Evolutionary conservation across 2,888 invertebrate species (phyloP), one percentile per base, ranked within the genome.

Genomic region (Drosophila merina): DNA sequence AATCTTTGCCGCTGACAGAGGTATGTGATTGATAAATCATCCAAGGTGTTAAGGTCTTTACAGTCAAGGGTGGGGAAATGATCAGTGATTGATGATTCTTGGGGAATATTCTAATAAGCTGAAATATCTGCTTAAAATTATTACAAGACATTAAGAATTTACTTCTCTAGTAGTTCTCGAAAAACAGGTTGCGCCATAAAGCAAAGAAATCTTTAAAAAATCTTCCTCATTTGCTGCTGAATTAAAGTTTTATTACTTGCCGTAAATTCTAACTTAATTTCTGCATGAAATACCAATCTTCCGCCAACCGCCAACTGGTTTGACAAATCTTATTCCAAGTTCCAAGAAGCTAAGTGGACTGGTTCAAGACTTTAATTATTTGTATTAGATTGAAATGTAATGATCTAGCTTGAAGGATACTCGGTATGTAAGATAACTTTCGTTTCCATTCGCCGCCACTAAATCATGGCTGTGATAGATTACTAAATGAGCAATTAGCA

Each of bases 361-460:
- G 44, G 44, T 42, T 20, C 5, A 25, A 44, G 25, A 44, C 3
- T 25, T 4, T 8, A 20, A 25, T 20, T 10, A 44, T 8, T 25
- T 2, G 4, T 4, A 42, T 7, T 20, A 9, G 14, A 42, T 42
- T 42, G 7, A 40, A 40, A 40, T 12, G 2, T 40, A 12, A 14
- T 14, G 42, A 14, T 44, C 42, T 10, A 25, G 25, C 14, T 20
- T 20, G 20, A 20, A 14, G 26, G 31, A 14, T 20, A 9, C 1
- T 20, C 20, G 20, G 20, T 20, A 20, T 20, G 20, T 30, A 33
- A 7, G 49, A 47, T 62, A 36, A 70, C 70, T 70, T 70, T 70
- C 69, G 40, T 69, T 70, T 55, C 9, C 79, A 76, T 75, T 75
- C 76, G 70, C 74, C 76, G 70, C 72, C 66, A 63, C 56, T 66